Base-by-base conservation (phyloP, 2,888 invertebrate species). In the Chymomyza procnemis region DNA sequence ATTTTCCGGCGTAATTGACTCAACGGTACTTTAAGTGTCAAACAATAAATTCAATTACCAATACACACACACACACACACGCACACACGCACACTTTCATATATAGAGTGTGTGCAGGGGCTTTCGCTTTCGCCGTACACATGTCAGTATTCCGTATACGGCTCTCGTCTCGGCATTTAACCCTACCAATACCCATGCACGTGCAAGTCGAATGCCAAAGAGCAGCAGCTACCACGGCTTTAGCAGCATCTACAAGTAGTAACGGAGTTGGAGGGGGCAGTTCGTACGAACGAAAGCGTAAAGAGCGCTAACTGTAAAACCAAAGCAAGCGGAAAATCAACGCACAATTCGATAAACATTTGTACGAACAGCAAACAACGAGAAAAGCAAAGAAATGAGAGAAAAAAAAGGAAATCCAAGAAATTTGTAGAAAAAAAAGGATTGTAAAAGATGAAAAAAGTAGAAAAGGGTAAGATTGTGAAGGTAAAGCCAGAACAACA, bases 31-130 rank as follows among this genome's bases (percentile, higher is more conserved):
- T 88, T 87, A 80, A 87, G 79, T 88, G 89, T 88, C 89, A 89
- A 89, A 87, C 84, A 84, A 87, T 89, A 88, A 88, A 88, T 89
- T 89, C 89, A 88, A 88, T 88, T 88, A 88, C 84, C 76, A 79
- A 81, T 78, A 79, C 79, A 83, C 76, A 60, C 21, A 82, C 70
- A 69, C 73, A 69, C 14, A n/a, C 30, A 26, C 6, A 48, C 34
- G n/a, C 79, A 83, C 76, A 60, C 21, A 82, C 70, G 67, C 73
- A 69, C 14, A n/a, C 30, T n/a, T n/a, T n/a, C n/a, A n/a, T n/a
- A n/a, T n/a, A n/a, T n/a, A 26, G 3, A 48, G 19, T 41, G 3
- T 41, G 34, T 41, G 2, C 5, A 26, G 26, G 22, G 14, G 55
- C 22, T 52, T 12, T 19, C 18, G 9, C 5, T 52, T 16, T 19